A percentile compares a stretch with the other conserved stretches of the same genome.
phyloP scores from a whole-genome alignment of 2,888 invertebrate genomes.

The Xylota sylvarum region DNA sequence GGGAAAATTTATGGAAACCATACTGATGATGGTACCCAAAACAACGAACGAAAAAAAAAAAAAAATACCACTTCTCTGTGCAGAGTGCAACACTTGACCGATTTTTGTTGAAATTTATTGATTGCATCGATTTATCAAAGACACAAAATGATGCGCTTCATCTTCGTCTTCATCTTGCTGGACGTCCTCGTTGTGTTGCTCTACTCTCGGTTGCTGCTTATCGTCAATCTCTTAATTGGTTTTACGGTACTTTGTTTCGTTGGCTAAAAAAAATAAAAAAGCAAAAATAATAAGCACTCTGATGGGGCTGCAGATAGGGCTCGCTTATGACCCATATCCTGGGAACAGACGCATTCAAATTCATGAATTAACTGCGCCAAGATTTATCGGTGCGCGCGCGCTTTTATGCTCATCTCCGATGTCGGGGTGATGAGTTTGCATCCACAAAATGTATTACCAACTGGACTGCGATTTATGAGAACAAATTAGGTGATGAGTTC shows the following conservation, averaged over 20 bases:
- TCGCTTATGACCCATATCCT: conserved; percentile 76
- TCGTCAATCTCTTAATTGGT: conserved; percentile 77
- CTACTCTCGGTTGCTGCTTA: conserved; percentile 64
- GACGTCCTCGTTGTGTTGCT: conserved; percentile 25
- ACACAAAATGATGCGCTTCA: conserved; percentile 76
- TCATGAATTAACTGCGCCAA: conserved; percentile 72
- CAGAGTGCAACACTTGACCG: conserved; percentile 73
- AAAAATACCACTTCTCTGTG: not conserved
- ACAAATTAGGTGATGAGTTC: conserved; percentile 74
- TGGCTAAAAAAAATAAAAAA: conserved; percentile 35
- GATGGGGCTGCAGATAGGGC: conserved; percentile 69
- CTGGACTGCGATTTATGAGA: conserved; percentile 67
- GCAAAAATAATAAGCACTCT: conserved; percentile 61
- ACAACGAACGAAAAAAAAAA: not conserved
- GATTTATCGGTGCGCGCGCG: conserved; percentile 65
- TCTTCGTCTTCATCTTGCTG: conserved; percentile 68
- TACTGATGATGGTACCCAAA: conserved; percentile 51
- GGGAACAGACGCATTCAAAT: conserved; percentile 66
- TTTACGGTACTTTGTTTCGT: conserved; percentile 72
- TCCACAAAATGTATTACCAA: conserved; percentile 8
- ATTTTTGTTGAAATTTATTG: conserved; percentile 77
- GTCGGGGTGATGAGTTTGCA: conserved; percentile 54
- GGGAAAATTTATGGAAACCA: conserved; percentile 66
- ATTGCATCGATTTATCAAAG: conserved; percentile 77
- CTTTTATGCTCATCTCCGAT: conserved; percentile 49